A percentile compares a stretch with the other conserved stretches of the same genome.
These are phyloP conservation scores for Biston betularia DNA, from an alignment of 2,888 invertebrate species.

Conservation along the genomic window DNA sequence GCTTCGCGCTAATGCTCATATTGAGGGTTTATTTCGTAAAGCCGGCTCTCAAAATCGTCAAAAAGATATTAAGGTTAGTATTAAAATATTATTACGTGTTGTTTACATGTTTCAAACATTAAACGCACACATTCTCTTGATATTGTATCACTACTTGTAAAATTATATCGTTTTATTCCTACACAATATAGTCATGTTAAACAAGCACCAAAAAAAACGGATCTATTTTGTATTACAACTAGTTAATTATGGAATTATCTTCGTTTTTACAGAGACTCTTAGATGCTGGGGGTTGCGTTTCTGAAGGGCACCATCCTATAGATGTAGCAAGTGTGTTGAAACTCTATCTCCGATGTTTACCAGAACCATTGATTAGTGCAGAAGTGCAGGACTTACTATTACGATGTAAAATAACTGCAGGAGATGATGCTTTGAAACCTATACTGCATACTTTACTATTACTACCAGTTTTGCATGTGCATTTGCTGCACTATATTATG, in stretches of 20 bases:
- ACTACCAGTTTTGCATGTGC: constrained; percentile 91
- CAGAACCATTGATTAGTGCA: constrained; percentile 91
- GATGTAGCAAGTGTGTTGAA: constrained; percentile 95
- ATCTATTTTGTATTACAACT: no score
- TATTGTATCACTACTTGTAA: no score
- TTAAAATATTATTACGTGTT: not conserved
- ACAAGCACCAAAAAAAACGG: no score
- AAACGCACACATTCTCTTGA: no score
- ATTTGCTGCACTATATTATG: constrained; percentile 93
- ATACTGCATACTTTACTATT: constrained; percentile 90
- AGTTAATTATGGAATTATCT: not conserved
- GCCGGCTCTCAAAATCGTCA: constrained; percentile 94
- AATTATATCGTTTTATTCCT: no score
- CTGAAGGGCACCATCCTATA: constrained; percentile 91
- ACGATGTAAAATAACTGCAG: constrained; percentile 87
- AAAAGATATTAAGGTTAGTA: constrained; percentile 90
- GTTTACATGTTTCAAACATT: not conserved
- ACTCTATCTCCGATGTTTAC: constrained; percentile 93
- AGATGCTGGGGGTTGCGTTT: constrained; percentile 90
- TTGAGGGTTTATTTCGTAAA: constrained; percentile 95
- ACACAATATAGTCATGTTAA: no score
- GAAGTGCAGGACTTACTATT: constrained; percentile 93
- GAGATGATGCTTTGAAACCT: constrained; percentile 87
- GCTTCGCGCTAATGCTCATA: constrained; percentile 88
- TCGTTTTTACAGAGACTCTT: constrained; percentile 84